Base-by-base conservation (phyloP, 2,113 vertebrate species). In the Podarcis cretensis region DNA sequence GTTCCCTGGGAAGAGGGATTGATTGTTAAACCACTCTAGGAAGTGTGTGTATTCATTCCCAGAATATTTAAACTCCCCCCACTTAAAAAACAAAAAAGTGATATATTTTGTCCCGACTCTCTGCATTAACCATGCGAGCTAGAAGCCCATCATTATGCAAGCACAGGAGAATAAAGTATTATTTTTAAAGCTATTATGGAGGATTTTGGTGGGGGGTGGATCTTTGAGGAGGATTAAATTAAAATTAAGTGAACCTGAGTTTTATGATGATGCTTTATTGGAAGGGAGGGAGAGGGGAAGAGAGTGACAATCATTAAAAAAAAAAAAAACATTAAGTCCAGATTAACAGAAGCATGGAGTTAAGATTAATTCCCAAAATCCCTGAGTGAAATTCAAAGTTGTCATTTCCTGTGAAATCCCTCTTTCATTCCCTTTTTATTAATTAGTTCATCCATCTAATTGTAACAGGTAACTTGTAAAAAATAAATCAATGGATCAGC, bases 311-410 rank as follows among this genome's bases (percentile, higher is more conserved):
- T 84, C 82, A 74, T 82, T 89, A 43, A 43, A 9, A 48, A 48
- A 81, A 48, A 81, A 90, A 80, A 91, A 89, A 80, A 93, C 43
- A 93, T 93, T 92, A 94, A 91, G 85, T 84, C 77, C 87, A 90
- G 84, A 87, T 93, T 90, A 91, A 7, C 77, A 2, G 63, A 69
- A 74, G 9, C 57, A 32, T 79, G 20, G 90, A 86, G 6, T 85
- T 90, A 35, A 87, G 75, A 93, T 91, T 89, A 88, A 82, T 85
- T 90, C 81, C 57, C 69, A 93, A 81, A 93, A 90, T 90, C 68
- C 88, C 32, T 14, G 81, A 91, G 37, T 3, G 63, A 84, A 91
- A 76, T 82, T 35, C 87, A 30, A 4, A 9, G 83, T 30, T 54
- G 86, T 87, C 81, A 83, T 92, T 92, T 91, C 86, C 74, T 86